Evolutionary conservation across 2,113 vertebrate genomes (phyloP), one percentile per base, ranked within the genome.

Genomic region (Trachemys scripta): DNA sequence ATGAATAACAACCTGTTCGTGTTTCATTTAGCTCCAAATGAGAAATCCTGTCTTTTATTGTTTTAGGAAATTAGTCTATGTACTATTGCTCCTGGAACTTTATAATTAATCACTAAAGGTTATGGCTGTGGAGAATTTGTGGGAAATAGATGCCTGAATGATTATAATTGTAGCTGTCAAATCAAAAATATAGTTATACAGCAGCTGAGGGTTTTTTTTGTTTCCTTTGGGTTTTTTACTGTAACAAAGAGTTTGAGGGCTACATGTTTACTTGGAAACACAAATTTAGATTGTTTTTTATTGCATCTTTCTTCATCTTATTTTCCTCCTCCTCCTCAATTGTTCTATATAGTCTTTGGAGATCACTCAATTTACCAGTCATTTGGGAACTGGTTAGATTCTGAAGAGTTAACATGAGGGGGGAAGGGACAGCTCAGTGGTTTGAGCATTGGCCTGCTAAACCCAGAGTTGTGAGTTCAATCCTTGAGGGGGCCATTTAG

Each of bases 1-100:
- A 98, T 98, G 97, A 98, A 96, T 98, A 98, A 98, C 97, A 98
- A 97, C 97, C 95, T 98, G 93, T 97, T 98, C 85, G 20, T 97
- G 97, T 98, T 98, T 98, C 97, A 97, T 98, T 98, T 97, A 97
- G 95, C 97, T 98, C 91, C 95, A 98, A 98, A 98, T 98, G 98
- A 98, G 98, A 98, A 98, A 98, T 98, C 98, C 97, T 98, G 95
- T 95, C 96, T 98, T 98, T 98, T 98, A 98, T 98, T 98, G 98
- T 98, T 98, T 98, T 98, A 98, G 98, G 98, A 98, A 98, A 98
- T 98, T 98, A 98, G 98, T 97, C 97, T 97, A 92, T 98, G 94
- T 98, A 97, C 97, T 98, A 94, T 98, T 97, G 98, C 96, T 98
- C 97, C 96, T 98, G 96, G 97, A 98, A 97, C 96, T 98, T 98